Evolutionary conservation across 2,797 vertebrate genomes (phyloP), one percentile per base, ranked within the genome.

Genomic region (Protosalanx chinensis): DNA sequence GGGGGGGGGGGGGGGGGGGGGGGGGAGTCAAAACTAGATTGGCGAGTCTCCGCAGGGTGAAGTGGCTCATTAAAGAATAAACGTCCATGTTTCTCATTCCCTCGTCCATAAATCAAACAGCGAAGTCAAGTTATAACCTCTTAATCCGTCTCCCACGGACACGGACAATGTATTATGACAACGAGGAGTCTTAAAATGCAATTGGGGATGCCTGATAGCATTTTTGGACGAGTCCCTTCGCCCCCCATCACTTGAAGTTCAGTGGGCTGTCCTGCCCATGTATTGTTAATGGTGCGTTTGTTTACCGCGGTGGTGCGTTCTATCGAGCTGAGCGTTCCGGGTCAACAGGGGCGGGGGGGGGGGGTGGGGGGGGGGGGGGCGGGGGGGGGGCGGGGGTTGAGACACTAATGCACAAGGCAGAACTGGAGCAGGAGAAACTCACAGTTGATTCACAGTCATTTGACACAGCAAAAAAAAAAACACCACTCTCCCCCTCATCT

Each of bases 261-360:
- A 6, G n/a, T 62, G 51, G 33, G 51, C 29, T 1, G 27, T 63
- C 20, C 58, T 12, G 5, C 5, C 68, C 49, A 56, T 74, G 27
- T 37, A 78, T 69, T 68, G 65, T 80, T 72, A 20, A 78, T 75
- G 56, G 33, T 68, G 58, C 61, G 56, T 62, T 60, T 79, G 65
- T 73, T 73, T 66, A 70, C 59, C 37, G 59, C 60, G 72, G 37
- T 73, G 32, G 80, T 27, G 59, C 12, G 5, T 35, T 70, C 6
- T 67, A 67, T 61, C 74, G 70, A 77, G 72, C 76, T 29, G 29
- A 51, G 46, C 60, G 53, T 18, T 32, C 18, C 20, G n/a, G 29
- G 49, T 71, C 35, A 56, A 64, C n/a, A 23, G 6, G 20, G 27
- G 30, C 41, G 20, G 60, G 15, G 3, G 30, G 1, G 66, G 57